These are phyloP conservation scores for Sorex araneus DNA, from an alignment of 2,113 vertebrate genomes.

Conservation along the genomic window DNA sequence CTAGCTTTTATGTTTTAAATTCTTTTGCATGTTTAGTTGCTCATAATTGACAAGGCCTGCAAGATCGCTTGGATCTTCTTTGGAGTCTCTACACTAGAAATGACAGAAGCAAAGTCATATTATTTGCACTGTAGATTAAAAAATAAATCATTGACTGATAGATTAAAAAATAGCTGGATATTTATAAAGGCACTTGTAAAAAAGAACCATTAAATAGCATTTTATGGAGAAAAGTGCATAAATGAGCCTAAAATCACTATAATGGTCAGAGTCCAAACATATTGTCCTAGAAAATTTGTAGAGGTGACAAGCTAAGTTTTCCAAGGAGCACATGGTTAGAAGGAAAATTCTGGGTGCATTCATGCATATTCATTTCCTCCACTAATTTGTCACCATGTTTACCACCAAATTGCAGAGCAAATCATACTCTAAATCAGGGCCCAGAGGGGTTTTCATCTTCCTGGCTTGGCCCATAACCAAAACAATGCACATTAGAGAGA, in stretches of 20 bases:
- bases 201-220: not conserved
- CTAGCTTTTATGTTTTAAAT: not conserved
- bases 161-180: not conserved
- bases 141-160: not conserved
- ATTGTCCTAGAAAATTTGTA: not conserved
- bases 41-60: accelerated
- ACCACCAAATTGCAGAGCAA: slow-evolving; percentile 85
- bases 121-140: not conserved
- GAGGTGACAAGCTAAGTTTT: slow-evolving; percentile 27
- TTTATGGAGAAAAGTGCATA: not conserved
- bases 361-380: slow-evolving; percentile 86
- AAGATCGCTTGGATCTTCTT: not conserved
- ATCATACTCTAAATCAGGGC: slow-evolving; percentile 84
- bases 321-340: not conserved
- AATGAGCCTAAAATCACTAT: not conserved
- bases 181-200: slow-evolving; percentile 31
- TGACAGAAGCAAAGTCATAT: not conserved
- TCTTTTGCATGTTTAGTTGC: not conserved
- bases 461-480: slow-evolving; percentile 84
- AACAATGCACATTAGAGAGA: slow-evolving; percentile 87
- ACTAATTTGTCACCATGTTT: slow-evolving; percentile 89
- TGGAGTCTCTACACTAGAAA: not conserved
- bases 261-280: not conserved
- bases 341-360: slow-evolving; percentile 52
- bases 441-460: slow-evolving; percentile 81